A percentile compares a stretch with the other conserved stretches of the same genome.
phyloP scores from a whole-genome alignment of 2,113 vertebrate genomes.

The Rhipidura dahli region DNA sequence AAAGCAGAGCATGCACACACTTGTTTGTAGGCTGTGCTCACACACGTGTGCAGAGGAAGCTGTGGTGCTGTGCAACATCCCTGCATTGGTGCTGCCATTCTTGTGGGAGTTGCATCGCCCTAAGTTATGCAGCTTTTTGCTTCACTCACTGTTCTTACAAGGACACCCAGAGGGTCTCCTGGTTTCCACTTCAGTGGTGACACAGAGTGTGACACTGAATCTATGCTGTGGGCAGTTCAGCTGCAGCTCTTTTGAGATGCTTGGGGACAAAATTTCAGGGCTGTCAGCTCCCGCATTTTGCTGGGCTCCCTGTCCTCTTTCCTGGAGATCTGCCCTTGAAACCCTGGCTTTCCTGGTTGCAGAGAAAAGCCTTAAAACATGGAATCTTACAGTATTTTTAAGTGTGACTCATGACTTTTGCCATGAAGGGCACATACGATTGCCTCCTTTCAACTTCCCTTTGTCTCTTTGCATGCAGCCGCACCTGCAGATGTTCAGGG shows the following conservation, averaged over 20 bases:
- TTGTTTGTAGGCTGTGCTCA: background rate
- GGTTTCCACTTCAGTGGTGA: background rate
- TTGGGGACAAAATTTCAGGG: background rate
- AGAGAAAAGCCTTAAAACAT: background rate
- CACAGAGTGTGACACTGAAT: background rate
- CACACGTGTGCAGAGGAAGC: background rate
- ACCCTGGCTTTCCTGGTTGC: background rate
- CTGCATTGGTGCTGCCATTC: background rate
- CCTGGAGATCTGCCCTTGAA: background rate
- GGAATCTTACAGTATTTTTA: background rate
- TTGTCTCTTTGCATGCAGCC: conserved; percentile 51
- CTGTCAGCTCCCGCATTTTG: background rate
- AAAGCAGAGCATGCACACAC: background rate
- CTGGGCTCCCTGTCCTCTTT: background rate
- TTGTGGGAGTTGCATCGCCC: background rate
- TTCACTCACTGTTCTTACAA: background rate
- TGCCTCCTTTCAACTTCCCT: conserved; percentile 49
- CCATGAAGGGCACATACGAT: background rate
- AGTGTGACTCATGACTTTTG: conserved; percentile 31
- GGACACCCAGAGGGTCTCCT: background rate
- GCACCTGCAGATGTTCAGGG: conserved; percentile 60
- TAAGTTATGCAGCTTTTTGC: background rate
- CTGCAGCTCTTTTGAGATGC: background rate
- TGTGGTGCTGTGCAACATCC: background rate
- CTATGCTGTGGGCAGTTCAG: background rate